Percentiles rank a stretch among this genome's conserved stretches.
These are phyloP conservation scores for Agrotis clavis DNA, from an alignment of 2,888 invertebrate genomes.

Conservation along the genomic window DNA sequence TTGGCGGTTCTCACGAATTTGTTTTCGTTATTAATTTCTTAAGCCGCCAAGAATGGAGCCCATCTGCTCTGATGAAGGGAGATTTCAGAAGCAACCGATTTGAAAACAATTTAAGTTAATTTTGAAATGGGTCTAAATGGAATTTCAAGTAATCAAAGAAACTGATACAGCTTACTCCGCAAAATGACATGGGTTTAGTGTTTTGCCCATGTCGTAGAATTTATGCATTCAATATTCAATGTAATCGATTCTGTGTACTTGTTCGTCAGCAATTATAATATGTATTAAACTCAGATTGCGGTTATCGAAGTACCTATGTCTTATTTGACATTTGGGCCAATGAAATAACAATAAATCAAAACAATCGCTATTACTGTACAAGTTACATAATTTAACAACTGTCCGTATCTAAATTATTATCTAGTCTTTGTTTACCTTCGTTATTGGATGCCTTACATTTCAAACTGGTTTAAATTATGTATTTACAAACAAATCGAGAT, in stretches of 20 bases:
- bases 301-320: constrained; percentile 23
- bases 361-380: constrained; percentile 29
- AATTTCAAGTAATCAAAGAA: constrained; percentile 1
- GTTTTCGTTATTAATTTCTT: constrained; percentile 71
- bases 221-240: background rate
- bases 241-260: background rate
- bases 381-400: constrained; percentile 39
- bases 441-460: constrained; percentile 14
- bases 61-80: constrained; percentile 40
- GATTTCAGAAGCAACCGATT: constrained; percentile 18
- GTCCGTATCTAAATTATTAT: constrained; percentile 17
- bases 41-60: constrained; percentile 43
- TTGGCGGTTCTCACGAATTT: constrained; percentile 84
- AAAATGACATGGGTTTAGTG: no score
- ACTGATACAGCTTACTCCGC: background rate
- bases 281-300: constrained; percentile 21
- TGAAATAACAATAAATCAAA: constrained; percentile 51
- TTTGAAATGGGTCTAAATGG: constrained; percentile 1
- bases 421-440: constrained; percentile 14
- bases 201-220: background rate
- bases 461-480: constrained; percentile 3
- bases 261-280: constrained; percentile 9
- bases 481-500: constrained; percentile 6
- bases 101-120: constrained; percentile 27
- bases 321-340: constrained; percentile 43